Conservation (phyloP, 2,797 vertebrate genomes). For the Brachymystax lenok region DNA sequence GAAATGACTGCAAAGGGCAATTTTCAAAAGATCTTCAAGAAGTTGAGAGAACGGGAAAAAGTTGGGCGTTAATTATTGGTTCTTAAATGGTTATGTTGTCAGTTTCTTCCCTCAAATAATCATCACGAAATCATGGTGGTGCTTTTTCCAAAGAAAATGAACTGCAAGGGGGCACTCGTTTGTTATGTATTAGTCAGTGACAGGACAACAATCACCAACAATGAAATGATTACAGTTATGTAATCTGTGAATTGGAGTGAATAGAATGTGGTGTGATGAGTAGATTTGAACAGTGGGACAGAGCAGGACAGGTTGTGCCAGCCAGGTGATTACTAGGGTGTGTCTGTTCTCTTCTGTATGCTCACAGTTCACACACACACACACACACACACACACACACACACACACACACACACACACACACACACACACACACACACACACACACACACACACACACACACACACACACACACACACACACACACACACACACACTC, state of each 20-base stretch:
- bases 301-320: conserved; percentile 26
- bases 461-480: background rate
- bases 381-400: too few relatives aligned
- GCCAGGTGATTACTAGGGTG: conserved; percentile 34
- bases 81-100: background rate
- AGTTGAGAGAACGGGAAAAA: background rate
- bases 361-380: background rate
- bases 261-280: background rate
- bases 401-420: too few relatives aligned
- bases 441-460: too few relatives aligned
- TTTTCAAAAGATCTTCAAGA: conserved; percentile 31
- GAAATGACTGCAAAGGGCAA: conserved; percentile 39
- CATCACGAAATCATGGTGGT: background rate
- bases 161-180: background rate
- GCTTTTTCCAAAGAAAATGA: background rate
- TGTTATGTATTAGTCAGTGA: background rate
- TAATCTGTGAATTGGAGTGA: background rate
- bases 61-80: background rate
- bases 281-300: conserved; percentile 19
- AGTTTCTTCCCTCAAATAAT: background rate
- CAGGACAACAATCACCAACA: background rate
- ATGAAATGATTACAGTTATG: background rate
- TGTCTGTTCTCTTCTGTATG: conserved; percentile 39
- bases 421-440: too few relatives aligned
- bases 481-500: background rate